phyloP scores from a whole-genome alignment of 35 echinoderm and acorn worm species.

The Heliocidaris tuberculata region DNA sequence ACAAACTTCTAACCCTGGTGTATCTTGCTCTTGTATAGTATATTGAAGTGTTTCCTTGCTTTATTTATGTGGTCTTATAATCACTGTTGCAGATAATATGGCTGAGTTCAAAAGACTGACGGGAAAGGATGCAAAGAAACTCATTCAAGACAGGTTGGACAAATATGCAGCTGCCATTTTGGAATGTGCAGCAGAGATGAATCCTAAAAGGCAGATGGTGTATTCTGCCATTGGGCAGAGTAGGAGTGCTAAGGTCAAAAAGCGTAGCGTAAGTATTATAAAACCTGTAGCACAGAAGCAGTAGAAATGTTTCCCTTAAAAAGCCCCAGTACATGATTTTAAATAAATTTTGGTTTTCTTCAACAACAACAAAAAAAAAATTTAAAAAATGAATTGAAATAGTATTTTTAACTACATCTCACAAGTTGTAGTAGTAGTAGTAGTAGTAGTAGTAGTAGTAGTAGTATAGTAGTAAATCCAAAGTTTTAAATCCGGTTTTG shows the following conservation, averaged over 20 bases:
- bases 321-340: too few species aligned
- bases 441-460: too few species aligned
- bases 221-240: neutral
- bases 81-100: constrained; percentile 26
- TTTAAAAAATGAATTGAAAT: neutral
- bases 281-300: neutral
- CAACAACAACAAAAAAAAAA: neutral
- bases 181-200: neutral
- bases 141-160: neutral
- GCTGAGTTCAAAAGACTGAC: neutral
- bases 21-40: neutral
- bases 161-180: constrained; percentile 1
- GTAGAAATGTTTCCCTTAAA: neutral
- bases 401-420: neutral
- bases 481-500: too few species aligned
- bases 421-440: too few species aligned
- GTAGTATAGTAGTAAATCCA: too few species aligned
- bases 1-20: constrained; percentile 15
- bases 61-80: constrained; percentile 1
- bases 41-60: constrained; percentile 19
- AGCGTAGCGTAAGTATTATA: neutral
- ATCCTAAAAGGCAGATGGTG: neutral
- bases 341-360: neutral
- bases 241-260: neutral
- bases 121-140: neutral